Conservation (phyloP, 2,113 vertebrate genomes). For the Hydrolagus affinis region DNA sequence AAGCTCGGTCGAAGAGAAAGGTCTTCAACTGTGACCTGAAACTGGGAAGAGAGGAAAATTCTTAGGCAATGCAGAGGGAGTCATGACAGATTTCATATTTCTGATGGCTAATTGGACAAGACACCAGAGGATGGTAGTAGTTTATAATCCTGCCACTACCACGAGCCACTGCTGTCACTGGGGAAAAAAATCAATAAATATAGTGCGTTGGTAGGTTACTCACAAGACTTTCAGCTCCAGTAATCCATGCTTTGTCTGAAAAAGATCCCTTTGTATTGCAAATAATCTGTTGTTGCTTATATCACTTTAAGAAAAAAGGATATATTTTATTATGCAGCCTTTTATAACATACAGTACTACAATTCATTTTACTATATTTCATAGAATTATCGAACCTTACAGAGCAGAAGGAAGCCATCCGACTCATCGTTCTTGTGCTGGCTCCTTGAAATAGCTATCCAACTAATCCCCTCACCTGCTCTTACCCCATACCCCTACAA, state of each 20-base stretch:
- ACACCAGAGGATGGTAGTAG: neutral
- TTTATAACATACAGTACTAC: neutral
- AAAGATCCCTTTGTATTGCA: slow-evolving; percentile 19
- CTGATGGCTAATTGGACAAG: neutral
- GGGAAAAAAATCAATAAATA: neutral
- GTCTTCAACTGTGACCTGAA: no score
- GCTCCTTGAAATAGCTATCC: no score
- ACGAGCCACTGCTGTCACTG: neutral
- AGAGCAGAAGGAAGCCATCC: no score
- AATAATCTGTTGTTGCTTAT: slow-evolving; percentile 23
- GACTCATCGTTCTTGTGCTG: no score
- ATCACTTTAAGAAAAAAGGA: slow-evolving; percentile 28
- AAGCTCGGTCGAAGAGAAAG: no score
- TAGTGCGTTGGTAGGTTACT: neutral
- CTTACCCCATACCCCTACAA: no score
- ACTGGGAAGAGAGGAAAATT: no score
- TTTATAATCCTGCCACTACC: neutral
- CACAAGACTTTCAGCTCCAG: slow-evolving; percentile 15
- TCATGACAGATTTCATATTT: no score
- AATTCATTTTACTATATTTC: no score
- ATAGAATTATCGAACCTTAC: no score
- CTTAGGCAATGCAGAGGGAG: no score
- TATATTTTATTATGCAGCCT: slow-evolving; percentile 14
- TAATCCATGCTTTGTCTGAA: slow-evolving; percentile 28
- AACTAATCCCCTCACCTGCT: no score